Base-by-base conservation (phyloP, 2,888 invertebrate species). In the Augiades crinisus region DNA sequence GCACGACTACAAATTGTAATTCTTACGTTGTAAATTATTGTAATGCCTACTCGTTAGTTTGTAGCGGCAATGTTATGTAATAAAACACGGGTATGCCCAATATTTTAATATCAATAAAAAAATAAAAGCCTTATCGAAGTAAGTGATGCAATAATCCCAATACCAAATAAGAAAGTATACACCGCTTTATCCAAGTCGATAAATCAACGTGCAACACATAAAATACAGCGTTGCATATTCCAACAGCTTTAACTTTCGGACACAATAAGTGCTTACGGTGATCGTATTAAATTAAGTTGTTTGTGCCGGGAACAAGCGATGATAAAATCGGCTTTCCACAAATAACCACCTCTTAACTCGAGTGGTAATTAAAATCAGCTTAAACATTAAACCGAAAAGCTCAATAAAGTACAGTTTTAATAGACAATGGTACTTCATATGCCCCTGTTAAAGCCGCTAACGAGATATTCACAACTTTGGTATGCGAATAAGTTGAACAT, bases 301-400 rank as follows among this genome's bases (percentile, higher is more conserved):
- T 36, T 34, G 24, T 17, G 7, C 24, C 36, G 34, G 12, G 14
- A 46, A 36, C 22, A 24, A 24, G 24, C 36, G 24, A 13, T 24
- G 34, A 33, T 46, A 17, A 46, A 36, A 34, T 36, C 45, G 13
- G 37, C 37, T 37, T 22, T 21, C 16, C 24, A 36, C 36, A 14
- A 44, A 19, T 10, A 24, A 46, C 10, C 16, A 36, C 45, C 45
- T 46, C 34, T 44, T 44, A 36, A 36, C 31, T 46, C 24, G 45
- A 53, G n/a, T n/a, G n/a, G 16, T 46, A 34, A 46, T 46, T 46
- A 46, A 46, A 46, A 46, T 36, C 34, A 46, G 45, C 45, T 46
- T 46, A 46, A 46, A 36, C 12, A 46, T 46, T 46, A 46, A 46
- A 46, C 45, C 36, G 17, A 46, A 34, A 36, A 36, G 45, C 45